Percentiles rank a stretch among this genome's conserved stretches.
phyloP scores from a whole-genome alignment of 1,140 invertebrate species.

The Pogonomyrmex californicus region DNA sequence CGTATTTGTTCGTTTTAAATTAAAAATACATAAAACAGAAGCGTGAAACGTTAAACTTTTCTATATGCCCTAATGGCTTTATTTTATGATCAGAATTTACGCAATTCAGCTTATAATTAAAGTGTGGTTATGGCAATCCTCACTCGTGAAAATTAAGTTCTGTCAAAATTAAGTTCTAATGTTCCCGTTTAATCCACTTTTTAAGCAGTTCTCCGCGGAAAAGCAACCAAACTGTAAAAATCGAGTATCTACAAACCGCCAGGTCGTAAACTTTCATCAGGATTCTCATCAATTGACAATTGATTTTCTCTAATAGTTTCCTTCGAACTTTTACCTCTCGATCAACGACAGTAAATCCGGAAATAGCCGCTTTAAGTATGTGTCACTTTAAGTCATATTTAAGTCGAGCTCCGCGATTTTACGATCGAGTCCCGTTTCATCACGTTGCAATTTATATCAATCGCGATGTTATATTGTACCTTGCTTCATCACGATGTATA shows the following conservation, averaged over 20 bases:
- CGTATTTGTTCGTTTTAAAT: background rate
- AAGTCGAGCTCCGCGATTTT: conserved; percentile 46
- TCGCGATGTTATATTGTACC: background rate
- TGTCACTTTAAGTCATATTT: conserved; percentile 56
- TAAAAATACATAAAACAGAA: background rate
- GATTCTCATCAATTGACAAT: conserved; percentile 16
- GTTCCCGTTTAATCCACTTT: background rate
- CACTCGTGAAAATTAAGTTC: background rate
- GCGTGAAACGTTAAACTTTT: background rate
- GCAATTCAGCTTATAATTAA: background rate
- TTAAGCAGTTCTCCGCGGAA: background rate
- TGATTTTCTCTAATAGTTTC: background rate
- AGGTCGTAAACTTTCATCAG: conserved; percentile 44
- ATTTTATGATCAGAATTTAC: background rate
- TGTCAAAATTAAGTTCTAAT: background rate
- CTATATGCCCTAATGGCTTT: background rate
- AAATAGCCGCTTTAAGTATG: conserved; percentile 34
- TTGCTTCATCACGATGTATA: background rate
- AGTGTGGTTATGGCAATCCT: background rate
- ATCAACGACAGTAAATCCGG: conserved; percentile 36
- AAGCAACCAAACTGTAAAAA: conserved; percentile 5
- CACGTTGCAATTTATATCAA: background rate
- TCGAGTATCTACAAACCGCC: background rate
- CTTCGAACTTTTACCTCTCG: background rate
- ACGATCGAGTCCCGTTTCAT: conserved; percentile 10